These are phyloP conservation scores for Diacarnus erythraeanus DNA, from an alignment of 37 sponge, comb jelly and placozoan genomes.

Conservation along the genomic window DNA sequence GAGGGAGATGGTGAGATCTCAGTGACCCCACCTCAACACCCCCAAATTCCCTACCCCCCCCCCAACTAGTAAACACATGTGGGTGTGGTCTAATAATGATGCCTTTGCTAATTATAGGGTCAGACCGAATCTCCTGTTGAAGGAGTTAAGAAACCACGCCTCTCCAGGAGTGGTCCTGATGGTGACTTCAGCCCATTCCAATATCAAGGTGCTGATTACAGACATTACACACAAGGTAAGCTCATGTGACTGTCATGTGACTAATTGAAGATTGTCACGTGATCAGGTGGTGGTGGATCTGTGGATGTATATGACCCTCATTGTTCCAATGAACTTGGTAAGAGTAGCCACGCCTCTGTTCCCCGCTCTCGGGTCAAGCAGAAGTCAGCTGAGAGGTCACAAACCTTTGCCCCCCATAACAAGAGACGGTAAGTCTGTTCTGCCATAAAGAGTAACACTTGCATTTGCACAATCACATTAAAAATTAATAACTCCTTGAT, in stretches of 20 bases:
- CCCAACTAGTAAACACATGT: background rate
- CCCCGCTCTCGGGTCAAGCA: conserved; percentile 34
- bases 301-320: conserved; percentile 27
- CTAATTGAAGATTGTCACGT: background rate
- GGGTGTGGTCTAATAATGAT: background rate
- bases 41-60: background rate
- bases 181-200: conserved; percentile 23
- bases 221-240: conserved; percentile 21
- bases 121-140: background rate
- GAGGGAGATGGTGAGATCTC: conserved; percentile 39
- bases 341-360: background rate
- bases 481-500: no score
- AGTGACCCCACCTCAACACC: no score
- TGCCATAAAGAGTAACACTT: no score
- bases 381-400: conserved; percentile 31
- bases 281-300: background rate
- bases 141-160: background rate
- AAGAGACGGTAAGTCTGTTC: no score
- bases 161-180: background rate
- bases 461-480: no score
- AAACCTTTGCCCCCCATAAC: conserved; percentile 6
- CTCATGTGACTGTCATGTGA: background rate
- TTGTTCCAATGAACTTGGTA: background rate
- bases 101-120: background rate
- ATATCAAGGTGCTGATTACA: conserved; percentile 27